These are phyloP conservation scores for Coreius guichenoti DNA, from an alignment of 2,797 vertebrate genomes.

Conservation along the genomic window DNA sequence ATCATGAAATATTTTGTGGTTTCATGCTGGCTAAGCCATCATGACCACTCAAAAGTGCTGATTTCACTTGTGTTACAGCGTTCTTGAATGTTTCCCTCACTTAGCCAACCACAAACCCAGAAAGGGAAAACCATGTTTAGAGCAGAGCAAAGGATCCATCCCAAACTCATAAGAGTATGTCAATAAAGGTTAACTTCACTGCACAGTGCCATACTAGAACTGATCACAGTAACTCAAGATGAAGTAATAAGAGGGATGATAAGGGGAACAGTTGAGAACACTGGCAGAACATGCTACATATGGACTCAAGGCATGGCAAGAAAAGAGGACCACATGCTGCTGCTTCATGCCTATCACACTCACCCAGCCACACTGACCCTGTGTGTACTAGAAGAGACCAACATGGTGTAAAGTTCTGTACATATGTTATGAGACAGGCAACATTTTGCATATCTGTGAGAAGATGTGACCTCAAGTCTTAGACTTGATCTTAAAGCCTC, in stretches of 20 bases:
- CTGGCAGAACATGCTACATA: neutral
- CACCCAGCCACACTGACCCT: neutral
- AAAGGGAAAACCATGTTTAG: slow-evolving; percentile 36
- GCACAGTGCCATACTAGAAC: neutral
- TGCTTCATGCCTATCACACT: neutral
- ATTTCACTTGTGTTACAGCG: slow-evolving; percentile 25
- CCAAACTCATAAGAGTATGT: neutral
- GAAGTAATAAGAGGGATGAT: neutral
- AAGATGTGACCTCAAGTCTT: neutral
- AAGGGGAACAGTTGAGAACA: neutral
- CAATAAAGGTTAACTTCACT: slow-evolving; percentile 20
- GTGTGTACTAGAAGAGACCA: slow-evolving; percentile 11
- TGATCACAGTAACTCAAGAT: neutral
- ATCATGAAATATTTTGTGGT: slow-evolving; percentile 26
- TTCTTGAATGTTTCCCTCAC: slow-evolving; percentile 24
- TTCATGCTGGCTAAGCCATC: slow-evolving; percentile 15
- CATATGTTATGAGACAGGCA: slow-evolving; percentile 1
- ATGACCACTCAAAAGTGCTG: slow-evolving; percentile 7
- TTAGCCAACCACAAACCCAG: slow-evolving; percentile 34
- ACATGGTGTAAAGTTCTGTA: slow-evolving; percentile 1
- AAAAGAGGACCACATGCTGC: neutral
- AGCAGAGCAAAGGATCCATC: slow-evolving; percentile 31
- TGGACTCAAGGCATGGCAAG: slow-evolving; percentile 5
- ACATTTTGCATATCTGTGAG: slow-evolving; percentile 10
- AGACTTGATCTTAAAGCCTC: neutral